phyloP scores from a whole-genome alignment of 2,888 invertebrate species.

The Cylloceria caligata region DNA sequence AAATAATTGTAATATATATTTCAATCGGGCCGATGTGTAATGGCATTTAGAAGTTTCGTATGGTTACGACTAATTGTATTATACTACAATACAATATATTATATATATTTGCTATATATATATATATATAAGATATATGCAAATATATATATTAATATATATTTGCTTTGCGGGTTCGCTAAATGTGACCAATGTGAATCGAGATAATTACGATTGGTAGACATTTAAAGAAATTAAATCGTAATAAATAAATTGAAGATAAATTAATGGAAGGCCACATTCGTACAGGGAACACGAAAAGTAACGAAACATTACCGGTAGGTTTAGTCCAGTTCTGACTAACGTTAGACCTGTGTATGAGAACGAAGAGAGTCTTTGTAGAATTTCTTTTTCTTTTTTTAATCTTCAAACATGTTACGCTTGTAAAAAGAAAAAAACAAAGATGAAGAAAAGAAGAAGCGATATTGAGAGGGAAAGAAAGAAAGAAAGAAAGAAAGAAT shows the following conservation, averaged over 20 bases:
- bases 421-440: slow-evolving; percentile 34
- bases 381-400: too few relatives aligned
- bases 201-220: slow-evolving; percentile 55
- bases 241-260: slow-evolving; percentile 18
- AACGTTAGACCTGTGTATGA: slow-evolving; percentile 53
- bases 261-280: slow-evolving; percentile 53
- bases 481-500: slow-evolving; percentile 28
- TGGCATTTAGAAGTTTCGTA: slow-evolving; percentile 66
- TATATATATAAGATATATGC: too few relatives aligned
- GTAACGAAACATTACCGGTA: slow-evolving; percentile 46
- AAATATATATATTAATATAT: slow-evolving; percentile 16
- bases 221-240: slow-evolving; percentile 13
- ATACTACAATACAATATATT: slow-evolving; percentile 51
- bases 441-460: slow-evolving; percentile 26
- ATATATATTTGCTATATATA: slow-evolving; percentile 40
- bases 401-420: slow-evolving; percentile 45
- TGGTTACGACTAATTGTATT: slow-evolving; percentile 63
- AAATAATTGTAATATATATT: slow-evolving; percentile 55
- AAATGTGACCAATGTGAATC: slow-evolving; percentile 34
- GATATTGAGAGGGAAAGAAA: too few relatives aligned
- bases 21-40: slow-evolving; percentile 61
- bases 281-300: slow-evolving; percentile 48
- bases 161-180: slow-evolving; percentile 46
- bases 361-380: slow-evolving; percentile 50
- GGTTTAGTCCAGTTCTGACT: slow-evolving; percentile 57